phyloP scores from a whole-genome alignment of 2,888 invertebrate species.

The Lycocerus yunnanus region DNA sequence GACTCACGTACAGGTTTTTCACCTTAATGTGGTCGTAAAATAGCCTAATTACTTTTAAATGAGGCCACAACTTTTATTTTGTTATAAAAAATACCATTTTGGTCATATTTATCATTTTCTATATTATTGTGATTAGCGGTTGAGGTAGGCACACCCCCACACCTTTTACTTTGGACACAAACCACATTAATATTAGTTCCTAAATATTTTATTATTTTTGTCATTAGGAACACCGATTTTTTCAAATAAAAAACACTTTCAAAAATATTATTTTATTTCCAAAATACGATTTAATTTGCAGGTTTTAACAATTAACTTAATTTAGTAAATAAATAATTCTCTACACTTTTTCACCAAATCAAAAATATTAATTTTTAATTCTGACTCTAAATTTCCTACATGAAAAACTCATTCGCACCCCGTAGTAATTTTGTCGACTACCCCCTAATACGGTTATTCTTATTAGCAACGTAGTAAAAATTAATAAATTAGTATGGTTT shows the following conservation, averaged over 20 bases:
- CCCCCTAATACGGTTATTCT: not conserved
- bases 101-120: not conserved
- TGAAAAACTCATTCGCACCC: not conserved
- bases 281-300: not conserved
- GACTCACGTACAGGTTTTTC: not conserved
- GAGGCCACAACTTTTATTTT: not conserved
- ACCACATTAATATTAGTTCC: not conserved
- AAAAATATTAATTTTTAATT: not conserved
- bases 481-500: not conserved
- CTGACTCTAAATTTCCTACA: no score
- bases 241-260: not conserved
- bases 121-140: not conserved
- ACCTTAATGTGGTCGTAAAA: not conserved
- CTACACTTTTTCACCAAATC: not conserved
- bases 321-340: not conserved
- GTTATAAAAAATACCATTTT: not conserved
- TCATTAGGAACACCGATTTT: not conserved
- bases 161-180: not conserved
- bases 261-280: not conserved
- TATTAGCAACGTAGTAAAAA: not conserved
- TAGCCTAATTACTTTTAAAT: not conserved
- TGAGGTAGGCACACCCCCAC: not conserved
- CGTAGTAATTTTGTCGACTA: not conserved
- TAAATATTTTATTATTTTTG: not conserved
- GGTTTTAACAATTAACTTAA: not conserved